These are phyloP conservation scores for Rhamphomyia laevipes DNA, from an alignment of 2,888 invertebrate genomes.

Conservation along the genomic window DNA sequence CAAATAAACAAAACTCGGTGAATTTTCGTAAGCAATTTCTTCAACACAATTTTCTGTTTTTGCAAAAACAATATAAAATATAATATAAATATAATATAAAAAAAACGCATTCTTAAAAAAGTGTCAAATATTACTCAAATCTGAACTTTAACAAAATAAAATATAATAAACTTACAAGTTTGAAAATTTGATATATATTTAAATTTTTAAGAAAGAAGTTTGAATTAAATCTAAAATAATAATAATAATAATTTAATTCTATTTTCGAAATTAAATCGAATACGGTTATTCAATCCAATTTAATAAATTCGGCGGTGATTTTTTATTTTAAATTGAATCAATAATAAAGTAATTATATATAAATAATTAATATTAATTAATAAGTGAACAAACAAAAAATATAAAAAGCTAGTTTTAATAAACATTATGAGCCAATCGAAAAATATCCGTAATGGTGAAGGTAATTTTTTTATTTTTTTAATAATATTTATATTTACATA, in stretches of 20 bases:
- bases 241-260: no score
- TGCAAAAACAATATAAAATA: not conserved
- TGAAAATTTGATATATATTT: no score
- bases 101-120: not conserved
- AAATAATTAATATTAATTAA: no score
- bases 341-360: not conserved
- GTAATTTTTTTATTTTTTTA: slow-evolving; percentile 21
- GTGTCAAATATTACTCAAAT: not conserved
- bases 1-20: not conserved
- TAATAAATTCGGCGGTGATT: not conserved
- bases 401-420: not conserved
- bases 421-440: slow-evolving; percentile 25
- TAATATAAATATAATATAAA: not conserved
- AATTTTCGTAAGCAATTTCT: no score
- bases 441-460: slow-evolving; percentile 35
- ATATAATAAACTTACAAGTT: not conserved
- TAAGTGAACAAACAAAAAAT: no score
- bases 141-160: not conserved
- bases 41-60: no score
- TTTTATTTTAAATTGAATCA: not conserved
- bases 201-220: no score
- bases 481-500: not conserved
- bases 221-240: no score
- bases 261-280: no score
- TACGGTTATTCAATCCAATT: no score